Base-by-base conservation (phyloP, 2,113 vertebrate genomes). In the Paedocypris sp. region DNA sequence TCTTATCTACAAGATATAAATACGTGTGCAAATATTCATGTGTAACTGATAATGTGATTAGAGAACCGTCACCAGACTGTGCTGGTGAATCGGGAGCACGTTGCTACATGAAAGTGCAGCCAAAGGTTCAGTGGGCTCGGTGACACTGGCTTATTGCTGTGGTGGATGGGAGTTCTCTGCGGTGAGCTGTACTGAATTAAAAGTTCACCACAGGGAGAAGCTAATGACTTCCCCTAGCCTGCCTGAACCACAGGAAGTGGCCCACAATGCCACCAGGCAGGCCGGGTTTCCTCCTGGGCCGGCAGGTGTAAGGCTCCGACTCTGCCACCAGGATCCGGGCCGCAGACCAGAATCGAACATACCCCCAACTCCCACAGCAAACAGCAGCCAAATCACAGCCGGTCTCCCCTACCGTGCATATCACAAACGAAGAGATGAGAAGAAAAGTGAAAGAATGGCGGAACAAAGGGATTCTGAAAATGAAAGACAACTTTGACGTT, bases 171-270 rank as follows among this genome's bases (percentile, higher is more conserved):
- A 39, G 31, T n/a, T 61, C 61, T 31, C 53, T 32, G 43, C 19
- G 35, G 65, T 62, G 18, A 28, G 4, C 47, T 43, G 53, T 45
- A 35, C 62, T 25, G 60, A 75, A 69, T 70, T 62, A 72, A 72
- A 68, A 68, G 64, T 60, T 70, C 64, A 9, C 67, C 4, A 45
- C 26, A 5, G 52, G 66, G 16, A 26, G 23, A 35, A 53, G 32
- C 42, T 63, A 67, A 38, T 62, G 57, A 64, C 64, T 59, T 47
- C 46, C 29, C 58, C 20, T 12, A 58, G 51, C 23, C 35, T 22
- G 33, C 48, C 19, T 68, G 9, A 46, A 59, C 36, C 51, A 59
- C 43, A 63, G 65, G 59, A 60, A 41, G 33, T 35, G 29, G 41
- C 36, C 62, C 28, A 39, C 28, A 28, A 59, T 38, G 52, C 43